Evolutionary conservation across 2,888 invertebrate species (phyloP), one percentile per base, ranked within the genome.

Genomic region (Oscheius sp.): DNA sequence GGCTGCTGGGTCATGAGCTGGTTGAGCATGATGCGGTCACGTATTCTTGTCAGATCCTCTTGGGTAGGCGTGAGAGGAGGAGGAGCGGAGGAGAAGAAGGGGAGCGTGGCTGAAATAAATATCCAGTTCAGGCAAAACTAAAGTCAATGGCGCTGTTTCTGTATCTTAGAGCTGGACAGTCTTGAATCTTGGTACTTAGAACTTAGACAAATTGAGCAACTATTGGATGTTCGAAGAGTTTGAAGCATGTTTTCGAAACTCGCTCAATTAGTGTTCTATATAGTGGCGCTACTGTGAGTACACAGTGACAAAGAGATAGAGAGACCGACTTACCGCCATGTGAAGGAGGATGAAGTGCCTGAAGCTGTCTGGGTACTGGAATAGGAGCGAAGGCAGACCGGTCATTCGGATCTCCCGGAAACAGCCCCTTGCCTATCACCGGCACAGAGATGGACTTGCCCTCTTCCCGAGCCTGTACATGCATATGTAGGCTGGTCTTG

Each of bases 401-500:
- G 2, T 74, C 74, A 3, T 21, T 4, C 7, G 35, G 37, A 13
- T 59, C 74, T 58, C 60, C 68, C 1, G 57, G 37, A 50, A 68
- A n/a, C 33, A 74, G 32, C 2, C 74, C 74, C 37, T 74, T 74
- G 5, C 74, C 74, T 29, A 74, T 74, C 50, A 74, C 68, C 11
- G 74, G 74, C 5, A 66, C 68, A 4, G 58, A 58, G n/a, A 74
- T 57, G 5, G 32, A 11, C 50, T 74, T 74, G 10, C 74, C 74
- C 53, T 74, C 74, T 35, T 74, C 74, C 32, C 59, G 57, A 47
- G 74, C 74, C 66, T 73, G 57, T 29, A 86, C 80, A 73, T 87
- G 87, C 53, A 86, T 79, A 73, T 87, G 86, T 11, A 87, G 82
- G 32, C 76, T 76, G 0, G 85, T 84, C 70, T 87, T 87, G 78